A percentile compares a stretch with the other conserved stretches of the same genome.
Conservation (phyloP, 2,113 vertebrate species). For the Passer domesticus region DNA sequence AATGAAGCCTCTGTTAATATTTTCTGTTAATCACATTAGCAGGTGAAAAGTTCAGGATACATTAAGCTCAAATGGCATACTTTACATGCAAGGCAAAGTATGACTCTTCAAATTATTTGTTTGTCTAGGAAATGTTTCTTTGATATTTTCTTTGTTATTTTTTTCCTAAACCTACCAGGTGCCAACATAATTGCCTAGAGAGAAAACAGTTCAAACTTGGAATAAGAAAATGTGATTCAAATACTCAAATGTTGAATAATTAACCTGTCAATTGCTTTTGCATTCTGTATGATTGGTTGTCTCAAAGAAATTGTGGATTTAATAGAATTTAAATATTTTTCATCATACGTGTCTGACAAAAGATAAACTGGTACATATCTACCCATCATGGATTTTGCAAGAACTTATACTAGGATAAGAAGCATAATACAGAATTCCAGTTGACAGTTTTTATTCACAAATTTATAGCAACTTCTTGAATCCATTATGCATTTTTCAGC, state of each 20-base stretch:
- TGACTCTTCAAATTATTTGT: background rate
- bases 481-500: background rate
- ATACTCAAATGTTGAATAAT: background rate
- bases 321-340: background rate
- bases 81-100: background rate
- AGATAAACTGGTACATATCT: background rate
- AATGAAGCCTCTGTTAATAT: background rate
- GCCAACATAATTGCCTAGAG: background rate
- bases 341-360: background rate
- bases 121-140: background rate
- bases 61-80: background rate
- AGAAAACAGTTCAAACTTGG: background rate
- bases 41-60: background rate
- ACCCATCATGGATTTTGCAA: background rate
- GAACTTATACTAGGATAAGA: background rate
- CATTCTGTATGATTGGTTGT: background rate
- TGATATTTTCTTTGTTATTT: background rate
- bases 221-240: background rate
- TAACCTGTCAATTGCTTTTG: background rate
- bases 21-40: background rate
- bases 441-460: background rate
- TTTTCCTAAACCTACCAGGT: background rate
- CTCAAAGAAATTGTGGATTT: slow-evolving; percentile 14
- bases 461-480: background rate
- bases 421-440: background rate